These are phyloP conservation scores for Hoplostethus mediterraneus DNA, from an alignment of 2,797 vertebrate genomes.

Conservation along the genomic window DNA sequence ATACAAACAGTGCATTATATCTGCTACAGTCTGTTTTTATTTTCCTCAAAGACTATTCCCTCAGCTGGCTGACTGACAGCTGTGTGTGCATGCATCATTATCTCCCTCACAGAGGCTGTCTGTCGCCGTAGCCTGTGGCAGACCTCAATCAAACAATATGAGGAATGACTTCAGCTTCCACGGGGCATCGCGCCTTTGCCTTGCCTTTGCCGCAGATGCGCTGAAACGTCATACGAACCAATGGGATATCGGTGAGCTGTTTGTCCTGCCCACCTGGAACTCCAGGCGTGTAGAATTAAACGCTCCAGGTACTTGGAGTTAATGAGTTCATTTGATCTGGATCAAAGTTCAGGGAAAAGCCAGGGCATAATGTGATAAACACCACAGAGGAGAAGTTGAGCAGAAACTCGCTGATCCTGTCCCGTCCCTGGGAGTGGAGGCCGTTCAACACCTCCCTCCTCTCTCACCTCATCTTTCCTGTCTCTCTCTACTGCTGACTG, in stretches of 20 bases:
- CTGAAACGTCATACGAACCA: constrained; percentile 35
- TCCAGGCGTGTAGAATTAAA: constrained; percentile 36
- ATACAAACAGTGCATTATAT: constrained; percentile 75
- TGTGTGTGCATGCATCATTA: constrained; percentile 78
- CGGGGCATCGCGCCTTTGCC: constrained; percentile 31
- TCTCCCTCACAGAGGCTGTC: constrained; percentile 75
- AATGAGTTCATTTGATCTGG: constrained; percentile 47
- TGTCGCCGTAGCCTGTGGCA: constrained; percentile 75
- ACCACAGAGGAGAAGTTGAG: not conserved
- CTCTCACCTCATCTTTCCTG: no score
- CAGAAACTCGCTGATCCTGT: constrained; percentile 37
- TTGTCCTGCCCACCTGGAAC: constrained; percentile 20
- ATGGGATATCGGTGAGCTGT: constrained; percentile 35
- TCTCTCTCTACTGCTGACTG: no score
- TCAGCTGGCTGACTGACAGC: constrained; percentile 77
- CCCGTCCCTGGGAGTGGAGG: constrained; percentile 39
- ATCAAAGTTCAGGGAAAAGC: constrained; percentile 7
- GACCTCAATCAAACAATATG: constrained; percentile 74
- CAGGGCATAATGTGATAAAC: constrained; percentile 26
- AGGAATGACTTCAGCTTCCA: constrained; percentile 66
- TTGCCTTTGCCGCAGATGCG: constrained; percentile 59
- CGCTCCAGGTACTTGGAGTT: constrained; percentile 12
- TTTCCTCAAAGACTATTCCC: constrained; percentile 71
- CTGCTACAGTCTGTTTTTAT: constrained; percentile 72
- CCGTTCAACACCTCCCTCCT: constrained; percentile 13